Evolutionary conservation across 1,140 invertebrate species (phyloP).

Genomic region (Aphelenchoides avenae): DNA sequence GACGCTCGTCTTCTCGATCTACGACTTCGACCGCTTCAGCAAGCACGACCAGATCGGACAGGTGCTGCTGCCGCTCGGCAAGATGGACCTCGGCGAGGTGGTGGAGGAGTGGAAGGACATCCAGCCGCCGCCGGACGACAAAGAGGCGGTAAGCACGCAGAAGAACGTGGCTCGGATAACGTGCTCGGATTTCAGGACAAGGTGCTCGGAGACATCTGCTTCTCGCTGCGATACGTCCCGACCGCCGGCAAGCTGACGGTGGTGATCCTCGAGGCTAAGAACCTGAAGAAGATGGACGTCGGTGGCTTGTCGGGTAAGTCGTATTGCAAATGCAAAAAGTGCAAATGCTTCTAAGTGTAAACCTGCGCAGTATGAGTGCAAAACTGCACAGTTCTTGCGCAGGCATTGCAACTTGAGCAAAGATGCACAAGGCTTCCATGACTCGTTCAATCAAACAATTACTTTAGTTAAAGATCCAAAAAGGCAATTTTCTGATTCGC

Average conservation of each 20-base stretch:
- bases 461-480: no score
- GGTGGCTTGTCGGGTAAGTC: constrained; percentile 86
- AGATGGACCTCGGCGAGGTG: constrained; percentile 94
- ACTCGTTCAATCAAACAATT: no score
- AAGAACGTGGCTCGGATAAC: no score
- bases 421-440: no score
- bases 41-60: constrained; percentile 99
- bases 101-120: constrained; percentile 98
- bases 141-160: constrained; percentile 89
- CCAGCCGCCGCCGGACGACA: constrained; percentile 93
- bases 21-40: constrained; percentile 98
- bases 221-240: constrained; percentile 94
- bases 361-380: no score
- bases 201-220: constrained; percentile 98
- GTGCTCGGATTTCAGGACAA: constrained; percentile 69
- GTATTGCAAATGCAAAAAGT: no score
- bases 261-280: constrained; percentile 95
- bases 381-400: no score
- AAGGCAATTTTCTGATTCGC: no score
- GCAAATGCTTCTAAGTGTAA: no score
- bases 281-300: constrained; percentile 99
- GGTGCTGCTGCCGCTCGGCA: constrained; percentile 92
- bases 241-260: constrained; percentile 96
- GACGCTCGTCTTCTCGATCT: constrained; percentile 95
- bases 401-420: no score